phyloP scores from a whole-genome alignment of 2,888 invertebrate species.

The Pandemis heparana region DNA sequence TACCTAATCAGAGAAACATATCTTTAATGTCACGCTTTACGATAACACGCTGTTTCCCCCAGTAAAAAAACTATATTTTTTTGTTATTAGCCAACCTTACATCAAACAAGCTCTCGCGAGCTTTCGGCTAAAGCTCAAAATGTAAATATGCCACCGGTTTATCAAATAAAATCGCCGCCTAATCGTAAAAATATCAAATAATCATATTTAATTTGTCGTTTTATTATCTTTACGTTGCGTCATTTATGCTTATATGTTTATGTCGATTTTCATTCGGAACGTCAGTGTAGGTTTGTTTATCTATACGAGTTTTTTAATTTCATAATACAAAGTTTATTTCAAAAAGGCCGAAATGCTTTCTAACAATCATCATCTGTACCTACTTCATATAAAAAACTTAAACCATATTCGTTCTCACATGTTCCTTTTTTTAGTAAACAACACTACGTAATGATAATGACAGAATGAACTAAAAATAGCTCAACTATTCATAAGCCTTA shows the following conservation, averaged over 20 bases:
- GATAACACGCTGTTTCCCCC: not conserved
- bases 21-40: not conserved
- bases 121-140: slow-evolving; percentile 8
- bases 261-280: slow-evolving; percentile 29
- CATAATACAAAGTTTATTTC: not conserved
- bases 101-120: slow-evolving; percentile 14
- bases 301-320: slow-evolving; percentile 26
- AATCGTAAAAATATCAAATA: slow-evolving; percentile 32
- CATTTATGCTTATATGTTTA: slow-evolving; percentile 24
- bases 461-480: not conserved
- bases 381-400: not conserved
- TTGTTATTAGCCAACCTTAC: slow-evolving; percentile 11
- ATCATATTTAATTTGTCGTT: slow-evolving; percentile 31
- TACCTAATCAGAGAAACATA: not conserved
- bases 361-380: not conserved
- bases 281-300: slow-evolving; percentile 10
- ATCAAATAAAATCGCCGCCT: slow-evolving; percentile 18
- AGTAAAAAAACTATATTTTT: slow-evolving; percentile 16
- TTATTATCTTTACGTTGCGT: slow-evolving; percentile 26
- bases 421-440: not conserved
- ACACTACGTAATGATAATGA: not conserved
- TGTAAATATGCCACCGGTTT: slow-evolving; percentile 30
- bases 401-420: not conserved
- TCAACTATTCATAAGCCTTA: not conserved
- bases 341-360: not conserved